Evolutionary conservation across 2,113 vertebrate genomes (phyloP), one percentile per base, ranked within the genome.

Genomic region (Glaucidium brasilianum): DNA sequence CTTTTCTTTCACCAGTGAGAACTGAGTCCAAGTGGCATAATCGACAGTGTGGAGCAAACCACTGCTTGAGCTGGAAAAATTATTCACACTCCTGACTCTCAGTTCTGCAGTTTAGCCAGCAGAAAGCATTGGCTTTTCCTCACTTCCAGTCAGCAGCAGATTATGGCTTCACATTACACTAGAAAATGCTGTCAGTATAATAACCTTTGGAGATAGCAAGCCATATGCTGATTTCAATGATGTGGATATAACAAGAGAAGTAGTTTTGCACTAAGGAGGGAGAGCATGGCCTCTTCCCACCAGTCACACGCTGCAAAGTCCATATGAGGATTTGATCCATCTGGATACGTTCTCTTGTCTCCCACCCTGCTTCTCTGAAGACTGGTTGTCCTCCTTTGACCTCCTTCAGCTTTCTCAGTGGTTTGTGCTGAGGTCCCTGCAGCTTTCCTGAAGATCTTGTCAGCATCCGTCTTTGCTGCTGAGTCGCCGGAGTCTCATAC

Each of bases 151-250:
- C 81, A 91, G 89, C 92, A 95, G 89, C 89, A 90, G 73, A 85
- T 87, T 94, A 92, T 43, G 85, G 80, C 86, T 92, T 62, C 77
- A 20, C 30, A 8, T 94, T 91, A 76, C 1, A 2, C 86, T 91
- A 37, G 89, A 85, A 92, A 83, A 83, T 62, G 86, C 92, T 96
- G 89, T 94, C 97, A 96, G 66, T 85, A 2, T 15, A 78, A 34
- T 68, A 92, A 92, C 96, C 95, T 89, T 95, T 79, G 76, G 80
- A 96, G 89, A 85, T 50, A 95, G 72, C 77, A 25, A 97, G 94
- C 95, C 92, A 95, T 96, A 79, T 97, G 93, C 88, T 95, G 95
- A 47, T 91, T 87, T 30, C 69, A 71, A 80, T 92, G 87, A 96
- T 10, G 63, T 85, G 74, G 74, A 20, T 58, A 35, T 35, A 92